Conservation (phyloP, 2,888 invertebrate genomes). For the Heliconius hortense region DNA sequence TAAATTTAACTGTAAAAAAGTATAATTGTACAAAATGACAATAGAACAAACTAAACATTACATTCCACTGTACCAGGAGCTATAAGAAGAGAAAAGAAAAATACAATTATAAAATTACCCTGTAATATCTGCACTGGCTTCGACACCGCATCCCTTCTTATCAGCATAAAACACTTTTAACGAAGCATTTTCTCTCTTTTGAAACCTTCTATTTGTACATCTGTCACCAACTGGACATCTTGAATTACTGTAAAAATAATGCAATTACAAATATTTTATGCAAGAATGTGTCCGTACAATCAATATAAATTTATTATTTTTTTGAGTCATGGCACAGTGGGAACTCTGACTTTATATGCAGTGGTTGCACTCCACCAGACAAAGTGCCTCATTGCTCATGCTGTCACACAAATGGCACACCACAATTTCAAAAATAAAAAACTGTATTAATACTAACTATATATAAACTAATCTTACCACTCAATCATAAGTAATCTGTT, state of each 20-base stretch:
- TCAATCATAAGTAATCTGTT: slow-evolving; percentile 99
- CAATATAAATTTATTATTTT: too few relatives aligned
- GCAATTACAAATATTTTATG: neutral
- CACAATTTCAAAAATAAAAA: slow-evolving; percentile 1
- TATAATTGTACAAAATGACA: neutral
- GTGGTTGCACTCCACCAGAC: neutral
- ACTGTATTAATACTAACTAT: neutral
- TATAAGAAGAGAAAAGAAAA: neutral
- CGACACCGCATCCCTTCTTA: slow-evolving; percentile 97
- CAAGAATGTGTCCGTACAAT: neutral
- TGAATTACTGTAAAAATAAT: slow-evolving; percentile 86
- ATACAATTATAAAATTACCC: slow-evolving; percentile 76
- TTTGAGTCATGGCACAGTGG: neutral
- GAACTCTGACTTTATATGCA: neutral
- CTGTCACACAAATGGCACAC: neutral
- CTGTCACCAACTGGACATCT: slow-evolving; percentile 94
- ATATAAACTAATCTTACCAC: slow-evolving; percentile 84
- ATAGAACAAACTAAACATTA: neutral
- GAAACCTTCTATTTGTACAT: slow-evolving; percentile 97
- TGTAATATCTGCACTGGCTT: slow-evolving; percentile 87
- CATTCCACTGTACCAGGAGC: neutral
- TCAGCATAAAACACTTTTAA: slow-evolving; percentile 95
- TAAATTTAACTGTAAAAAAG: neutral
- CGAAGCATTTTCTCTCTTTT: slow-evolving; percentile 91
- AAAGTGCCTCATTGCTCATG: neutral